phyloP scores from a whole-genome alignment of 2,113 vertebrate species.

The Pedetes capensis region DNA sequence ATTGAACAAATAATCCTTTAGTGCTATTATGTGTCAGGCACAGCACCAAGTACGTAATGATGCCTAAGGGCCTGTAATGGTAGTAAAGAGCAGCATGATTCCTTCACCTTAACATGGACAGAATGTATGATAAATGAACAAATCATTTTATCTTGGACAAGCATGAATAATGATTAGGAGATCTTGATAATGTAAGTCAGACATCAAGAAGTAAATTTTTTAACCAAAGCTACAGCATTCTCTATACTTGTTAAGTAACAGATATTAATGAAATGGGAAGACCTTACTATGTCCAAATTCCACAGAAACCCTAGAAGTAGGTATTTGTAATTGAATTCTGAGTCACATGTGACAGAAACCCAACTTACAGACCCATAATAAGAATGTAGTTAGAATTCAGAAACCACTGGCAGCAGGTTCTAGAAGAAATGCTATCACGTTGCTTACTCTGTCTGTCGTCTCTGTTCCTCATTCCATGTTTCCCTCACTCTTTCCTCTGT shows the following conservation, averaged over 20 bases:
- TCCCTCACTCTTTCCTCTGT: not conserved
- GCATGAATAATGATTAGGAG: not conserved
- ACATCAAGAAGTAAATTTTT: not conserved
- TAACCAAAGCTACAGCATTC: not conserved
- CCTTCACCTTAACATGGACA: not conserved
- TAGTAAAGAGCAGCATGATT: not conserved
- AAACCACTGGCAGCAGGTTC: not conserved
- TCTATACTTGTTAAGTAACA: not conserved
- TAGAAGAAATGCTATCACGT: not conserved
- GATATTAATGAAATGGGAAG: not conserved
- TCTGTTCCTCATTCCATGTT: not conserved
- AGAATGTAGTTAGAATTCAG: not conserved
- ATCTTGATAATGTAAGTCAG: not conserved
- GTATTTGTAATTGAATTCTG: not conserved
- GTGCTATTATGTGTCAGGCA: not conserved
- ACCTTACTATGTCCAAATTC: not conserved
- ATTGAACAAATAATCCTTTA: not conserved
- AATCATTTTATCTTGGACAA: not conserved
- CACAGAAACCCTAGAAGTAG: not conserved
- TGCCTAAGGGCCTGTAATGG: not conserved
- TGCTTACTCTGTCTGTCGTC: not conserved
- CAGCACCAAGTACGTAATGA: not conserved
- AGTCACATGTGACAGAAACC: not conserved
- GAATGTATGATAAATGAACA: not conserved
- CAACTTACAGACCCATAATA: not conserved